phyloP scores from a whole-genome alignment of 2,113 vertebrate genomes.

The Engraulis encrasicolus region DNA sequence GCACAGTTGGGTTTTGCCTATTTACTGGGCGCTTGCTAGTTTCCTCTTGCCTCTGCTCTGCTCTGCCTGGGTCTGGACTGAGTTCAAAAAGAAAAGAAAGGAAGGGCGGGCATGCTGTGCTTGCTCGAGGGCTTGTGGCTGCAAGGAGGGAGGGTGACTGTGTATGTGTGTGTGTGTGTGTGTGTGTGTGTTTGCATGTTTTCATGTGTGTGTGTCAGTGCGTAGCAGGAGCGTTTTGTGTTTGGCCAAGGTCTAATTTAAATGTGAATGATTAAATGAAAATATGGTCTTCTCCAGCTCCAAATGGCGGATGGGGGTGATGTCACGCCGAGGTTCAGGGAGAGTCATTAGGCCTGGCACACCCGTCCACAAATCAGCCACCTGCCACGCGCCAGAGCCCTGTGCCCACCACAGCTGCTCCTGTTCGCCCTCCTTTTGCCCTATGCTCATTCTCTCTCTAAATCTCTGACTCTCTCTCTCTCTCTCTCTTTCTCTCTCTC shows the following conservation, averaged over 20 bases:
- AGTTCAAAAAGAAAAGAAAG: background rate
- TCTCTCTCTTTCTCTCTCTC: too few species aligned
- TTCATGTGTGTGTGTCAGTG: background rate
- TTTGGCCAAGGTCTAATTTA: slow-evolving; percentile 20
- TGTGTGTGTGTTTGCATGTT: background rate
- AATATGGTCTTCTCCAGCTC: slow-evolving; percentile 15
- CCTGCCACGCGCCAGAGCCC: slow-evolving; percentile 33
- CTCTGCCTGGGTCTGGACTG: background rate
- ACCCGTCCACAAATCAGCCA: slow-evolving; percentile 49
- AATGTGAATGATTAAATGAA: slow-evolving; percentile 37
- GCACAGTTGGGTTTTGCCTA: background rate
- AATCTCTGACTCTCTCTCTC: too few species aligned
- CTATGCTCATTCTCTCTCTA: background rate
- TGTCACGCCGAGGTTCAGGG: slow-evolving; percentile 34
- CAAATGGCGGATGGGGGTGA: slow-evolving; percentile 24
- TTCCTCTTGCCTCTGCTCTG: background rate
- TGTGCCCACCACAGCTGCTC: slow-evolving; percentile 40
- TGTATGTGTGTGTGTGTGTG: background rate
- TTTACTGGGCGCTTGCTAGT: slow-evolving; percentile 9
- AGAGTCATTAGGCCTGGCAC: slow-evolving; percentile 37
- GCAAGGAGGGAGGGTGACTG: background rate
- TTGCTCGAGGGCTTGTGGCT: background rate
- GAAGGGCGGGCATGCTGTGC: background rate
- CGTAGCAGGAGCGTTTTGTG: background rate
- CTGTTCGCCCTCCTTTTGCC: background rate